Evolutionary conservation across 2,113 vertebrate species (phyloP).

Genomic region (Trachemys scripta): DNA sequence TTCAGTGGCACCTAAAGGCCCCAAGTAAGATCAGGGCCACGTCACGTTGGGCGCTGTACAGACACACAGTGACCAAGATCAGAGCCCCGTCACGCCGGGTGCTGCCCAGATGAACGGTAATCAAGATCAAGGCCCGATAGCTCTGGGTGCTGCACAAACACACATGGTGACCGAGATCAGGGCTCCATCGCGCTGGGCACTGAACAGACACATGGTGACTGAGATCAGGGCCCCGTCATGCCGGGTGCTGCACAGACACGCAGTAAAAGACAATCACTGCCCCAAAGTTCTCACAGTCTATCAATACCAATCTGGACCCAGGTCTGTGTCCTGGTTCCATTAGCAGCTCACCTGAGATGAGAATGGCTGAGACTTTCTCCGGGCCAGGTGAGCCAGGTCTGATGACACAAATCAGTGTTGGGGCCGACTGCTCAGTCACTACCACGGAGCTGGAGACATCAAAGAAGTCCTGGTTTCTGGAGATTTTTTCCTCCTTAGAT

Average conservation of each 20-base stretch:
- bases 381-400: neutral
- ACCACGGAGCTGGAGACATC: neutral
- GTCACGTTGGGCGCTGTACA: neutral
- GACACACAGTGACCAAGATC: neutral
- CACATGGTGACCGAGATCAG: neutral
- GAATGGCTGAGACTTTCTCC: neutral
- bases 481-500: neutral
- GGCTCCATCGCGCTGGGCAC: accelerated
- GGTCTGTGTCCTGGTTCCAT: neutral
- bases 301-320: too few species aligned
- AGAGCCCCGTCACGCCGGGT: accelerated
- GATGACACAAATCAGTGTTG: neutral
- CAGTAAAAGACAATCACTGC: neutral
- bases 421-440: neutral
- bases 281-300: neutral
- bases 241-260: neutral
- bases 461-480: neutral
- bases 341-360: neutral
- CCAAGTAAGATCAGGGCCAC: neutral
- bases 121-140: accelerated
- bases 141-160: neutral
- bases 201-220: neutral
- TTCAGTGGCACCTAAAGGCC: neutral
- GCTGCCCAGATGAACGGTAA: neutral
- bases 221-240: neutral